These are phyloP conservation scores for Sus cebifrons DNA, from an alignment of 2,797 vertebrate species.

Conservation along the genomic window DNA sequence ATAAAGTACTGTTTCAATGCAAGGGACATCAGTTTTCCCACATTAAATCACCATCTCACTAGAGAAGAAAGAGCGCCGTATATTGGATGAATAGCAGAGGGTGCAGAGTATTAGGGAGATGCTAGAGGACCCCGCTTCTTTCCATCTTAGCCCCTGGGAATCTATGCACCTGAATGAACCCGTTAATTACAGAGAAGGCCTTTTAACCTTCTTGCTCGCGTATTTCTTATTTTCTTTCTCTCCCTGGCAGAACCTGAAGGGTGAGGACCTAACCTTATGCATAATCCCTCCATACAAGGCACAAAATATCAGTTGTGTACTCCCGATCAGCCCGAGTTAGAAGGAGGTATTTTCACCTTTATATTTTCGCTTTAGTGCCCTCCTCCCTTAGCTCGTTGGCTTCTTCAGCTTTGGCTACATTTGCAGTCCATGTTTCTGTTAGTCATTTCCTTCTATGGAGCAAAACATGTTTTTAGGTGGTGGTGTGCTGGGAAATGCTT, in stretches of 20 bases:
- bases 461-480: background rate
- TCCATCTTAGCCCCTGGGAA: conserved; percentile 1
- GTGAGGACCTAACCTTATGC: conserved; percentile 24
- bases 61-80: conserved; percentile 4
- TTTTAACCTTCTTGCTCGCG: conserved; percentile 60
- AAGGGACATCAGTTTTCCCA: conserved; percentile 42
- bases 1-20: conserved; percentile 60
- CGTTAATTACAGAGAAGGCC: conserved; percentile 65
- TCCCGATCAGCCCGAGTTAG: background rate
- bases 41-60: conserved; percentile 53
- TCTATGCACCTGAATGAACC: conserved; percentile 69
- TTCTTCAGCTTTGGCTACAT: background rate
- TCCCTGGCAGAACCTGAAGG: background rate
- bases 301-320: background rate
- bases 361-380: background rate
- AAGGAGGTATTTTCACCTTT: conserved; percentile 23
- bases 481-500: background rate
- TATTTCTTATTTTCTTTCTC: conserved; percentile 63
- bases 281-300: background rate
- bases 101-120: background rate
- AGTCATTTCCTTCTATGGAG: background rate
- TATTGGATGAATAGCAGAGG: conserved; percentile 8
- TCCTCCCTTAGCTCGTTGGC: background rate
- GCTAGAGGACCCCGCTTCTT: background rate
- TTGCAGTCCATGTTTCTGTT: conserved; percentile 42